Evolutionary conservation across 1,140 invertebrate genomes (phyloP), one percentile per base, ranked within the genome.

Genomic region (Euglossa dilemma): DNA sequence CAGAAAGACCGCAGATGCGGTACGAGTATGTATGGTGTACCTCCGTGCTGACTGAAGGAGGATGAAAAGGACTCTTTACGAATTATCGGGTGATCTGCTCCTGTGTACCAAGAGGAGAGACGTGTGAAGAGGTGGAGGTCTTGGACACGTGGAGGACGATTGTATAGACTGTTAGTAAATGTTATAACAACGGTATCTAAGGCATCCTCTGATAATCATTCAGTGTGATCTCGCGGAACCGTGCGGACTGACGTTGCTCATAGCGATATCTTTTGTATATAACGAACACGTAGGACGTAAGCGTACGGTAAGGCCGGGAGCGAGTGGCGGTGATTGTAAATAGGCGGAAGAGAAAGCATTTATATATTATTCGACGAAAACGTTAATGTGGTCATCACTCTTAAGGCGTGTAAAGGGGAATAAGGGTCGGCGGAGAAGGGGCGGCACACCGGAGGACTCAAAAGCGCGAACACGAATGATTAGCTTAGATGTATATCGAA

Each of bases 401-500:
- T 59, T 81, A 90, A 92, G 90, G 69, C 70, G 61, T 93, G 91
- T 92, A 92, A 90, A 66, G 66, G n/a, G n/a, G n/a, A 79, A 76
- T n/a, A n/a, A 57, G 9, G 9, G 23, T 23, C 3, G n/a, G 43
- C n/a, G 25, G 23, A 56, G 18, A 5, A 9, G 36, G 7, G 36
- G 36, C 36, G 36, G 4, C 36, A 36, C 36, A 36, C 36, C 52
- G 8, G 14, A 69, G 16, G 2, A 23, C 20, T 18, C 6, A 23
- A n/a, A n/a, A n/a, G 25, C 9, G n/a, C 8, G 47, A 50, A 76
- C n/a, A 59, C 5, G 43, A 28, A 66, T 14, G 52, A 87, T 72
- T 88, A 91, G 85, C 85, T 87, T 93, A 92, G 89, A 83, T 92
- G 90, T 92, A 92, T 92, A 93, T 92, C 89, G 87, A 89, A 59